A percentile compares a stretch with the other conserved stretches of the same genome.
These are phyloP conservation scores for Stenodera caucasica DNA, from an alignment of 2,888 invertebrate genomes.

Conservation along the genomic window DNA sequence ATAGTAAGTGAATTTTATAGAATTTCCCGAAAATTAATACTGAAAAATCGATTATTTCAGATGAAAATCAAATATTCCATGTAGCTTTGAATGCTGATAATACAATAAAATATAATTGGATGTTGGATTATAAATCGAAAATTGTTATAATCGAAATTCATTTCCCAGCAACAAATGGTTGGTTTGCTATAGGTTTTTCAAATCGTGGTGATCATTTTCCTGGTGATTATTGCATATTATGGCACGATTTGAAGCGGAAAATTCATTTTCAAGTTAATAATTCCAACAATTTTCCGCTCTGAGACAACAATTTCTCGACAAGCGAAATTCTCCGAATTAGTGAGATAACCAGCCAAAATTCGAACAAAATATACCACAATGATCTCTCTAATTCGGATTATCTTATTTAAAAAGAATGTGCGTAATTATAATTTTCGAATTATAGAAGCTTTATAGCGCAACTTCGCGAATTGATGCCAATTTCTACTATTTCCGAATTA, in stretches of 20 bases:
- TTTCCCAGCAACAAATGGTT: constrained; percentile 59
- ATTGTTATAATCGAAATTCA: constrained; percentile 59
- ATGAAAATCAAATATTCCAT: constrained; percentile 42
- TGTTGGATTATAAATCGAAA: constrained; percentile 53
- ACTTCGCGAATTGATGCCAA: too few species aligned
- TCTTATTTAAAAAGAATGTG: too few species aligned
- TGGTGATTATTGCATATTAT: constrained; percentile 81
- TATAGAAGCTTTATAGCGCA: too few species aligned
- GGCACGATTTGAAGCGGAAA: constrained; percentile 69
- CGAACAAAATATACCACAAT: too few species aligned
- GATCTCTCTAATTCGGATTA: too few species aligned
- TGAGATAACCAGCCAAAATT: too few species aligned
- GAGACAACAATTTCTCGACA: too few species aligned
- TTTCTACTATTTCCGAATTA: too few species aligned
- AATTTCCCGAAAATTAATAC: too few species aligned
- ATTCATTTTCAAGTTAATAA: constrained; percentile 60
- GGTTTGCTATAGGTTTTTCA: constrained; percentile 89
- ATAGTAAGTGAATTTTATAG: background rate
- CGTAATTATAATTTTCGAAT: too few species aligned
- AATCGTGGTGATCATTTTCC: constrained; percentile 72
- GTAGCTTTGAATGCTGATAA: constrained; percentile 54
- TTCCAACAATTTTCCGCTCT: constrained; percentile 1
- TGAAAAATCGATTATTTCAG: background rate
- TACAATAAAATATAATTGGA: constrained; percentile 56
- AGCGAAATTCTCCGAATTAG: too few species aligned